Evolutionary conservation across 2,797 vertebrate genomes (phyloP).

Genomic region (Oryzias dopingdopingensis): DNA sequence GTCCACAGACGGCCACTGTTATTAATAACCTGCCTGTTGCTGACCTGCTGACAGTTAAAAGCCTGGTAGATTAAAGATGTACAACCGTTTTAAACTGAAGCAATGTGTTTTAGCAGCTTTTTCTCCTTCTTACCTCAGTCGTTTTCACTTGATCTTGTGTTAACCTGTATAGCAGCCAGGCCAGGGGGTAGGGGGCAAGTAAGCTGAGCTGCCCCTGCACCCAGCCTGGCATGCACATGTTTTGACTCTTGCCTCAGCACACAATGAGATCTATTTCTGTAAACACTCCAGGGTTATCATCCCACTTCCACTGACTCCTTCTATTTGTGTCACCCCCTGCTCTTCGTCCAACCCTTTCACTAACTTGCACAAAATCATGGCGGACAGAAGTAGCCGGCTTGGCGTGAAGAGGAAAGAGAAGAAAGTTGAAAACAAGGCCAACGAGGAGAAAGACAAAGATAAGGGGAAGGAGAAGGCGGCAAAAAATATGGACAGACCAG

Average conservation of each 20-base stretch:
- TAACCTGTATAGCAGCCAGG: conserved; percentile 52
- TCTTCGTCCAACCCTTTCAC: conserved; percentile 40
- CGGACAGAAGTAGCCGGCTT: conserved; percentile 70
- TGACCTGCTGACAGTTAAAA: conserved; percentile 65
- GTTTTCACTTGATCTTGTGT: conserved; percentile 4
- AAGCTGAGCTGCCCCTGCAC: conserved; percentile 30
- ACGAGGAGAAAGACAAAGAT: conserved; percentile 59
- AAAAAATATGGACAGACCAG: conserved; percentile 54
- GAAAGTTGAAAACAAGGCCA: conserved; percentile 64
- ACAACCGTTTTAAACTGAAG: conserved; percentile 6
- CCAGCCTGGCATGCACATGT: conserved; percentile 45
- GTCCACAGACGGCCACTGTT: conserved; percentile 56
- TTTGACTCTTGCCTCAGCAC: conserved; percentile 50
- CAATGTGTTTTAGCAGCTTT: not conserved
- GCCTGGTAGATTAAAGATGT: conserved; percentile 33
- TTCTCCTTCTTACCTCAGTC: not conserved
- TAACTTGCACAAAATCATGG: conserved; percentile 68
- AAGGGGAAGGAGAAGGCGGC: conserved; percentile 46
- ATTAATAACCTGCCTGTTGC: conserved; percentile 79
- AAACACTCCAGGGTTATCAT: conserved; percentile 58
- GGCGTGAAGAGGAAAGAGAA: conserved; percentile 72
- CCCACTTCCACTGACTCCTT: conserved; percentile 39
- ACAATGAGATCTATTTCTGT: conserved; percentile 76
- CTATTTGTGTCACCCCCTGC: conserved; percentile 30
- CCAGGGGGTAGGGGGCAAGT: conserved; percentile 47